Evolutionary conservation across 53 echinoderm and acorn worm species (phyloP).

Genomic region (Echinometra lucunter): DNA sequence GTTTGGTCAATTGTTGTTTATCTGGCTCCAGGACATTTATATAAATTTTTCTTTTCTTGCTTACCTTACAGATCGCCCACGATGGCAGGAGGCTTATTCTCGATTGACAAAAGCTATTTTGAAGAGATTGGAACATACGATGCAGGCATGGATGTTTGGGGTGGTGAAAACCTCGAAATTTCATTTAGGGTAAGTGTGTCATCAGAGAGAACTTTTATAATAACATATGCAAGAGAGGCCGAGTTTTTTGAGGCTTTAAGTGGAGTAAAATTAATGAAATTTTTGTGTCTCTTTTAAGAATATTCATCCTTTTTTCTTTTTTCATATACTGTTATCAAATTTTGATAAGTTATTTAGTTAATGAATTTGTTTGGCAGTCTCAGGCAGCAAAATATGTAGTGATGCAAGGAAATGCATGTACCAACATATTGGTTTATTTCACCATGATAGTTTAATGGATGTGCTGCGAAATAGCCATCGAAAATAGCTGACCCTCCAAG

Average conservation of each 20-base stretch:
- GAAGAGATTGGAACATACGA: slow-evolving; percentile 98
- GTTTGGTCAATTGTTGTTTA: not conserved
- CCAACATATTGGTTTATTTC: too few species aligned
- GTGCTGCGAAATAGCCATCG: too few species aligned
- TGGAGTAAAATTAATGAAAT: not conserved
- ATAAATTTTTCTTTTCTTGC: not conserved
- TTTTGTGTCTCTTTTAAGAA: not conserved
- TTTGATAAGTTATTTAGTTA: not conserved
- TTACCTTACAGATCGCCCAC: slow-evolving; percentile 85
- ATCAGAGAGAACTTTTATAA: not conserved
- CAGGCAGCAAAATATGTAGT: not conserved
- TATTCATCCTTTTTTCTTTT: not conserved
- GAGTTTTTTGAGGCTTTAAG: too few species aligned
- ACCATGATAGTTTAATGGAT: too few species aligned
- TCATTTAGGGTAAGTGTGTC: slow-evolving; percentile 94
- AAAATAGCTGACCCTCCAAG: too few species aligned
- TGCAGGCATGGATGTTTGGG: slow-evolving; percentile 99
- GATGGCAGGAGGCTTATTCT: slow-evolving; percentile 98
- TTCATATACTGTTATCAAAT: not conserved
- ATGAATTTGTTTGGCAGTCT: not conserved
- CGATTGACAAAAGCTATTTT: slow-evolving; percentile 90
- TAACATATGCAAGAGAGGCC: not conserved
- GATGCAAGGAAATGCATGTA: too few species aligned
- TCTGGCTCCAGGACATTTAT: not conserved
- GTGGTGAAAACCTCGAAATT: slow-evolving; percentile 97